Evolutionary conservation across 2,113 vertebrate species (phyloP), one percentile per base, ranked within the genome.

Genomic region (Neolamprologus variostigma): DNA sequence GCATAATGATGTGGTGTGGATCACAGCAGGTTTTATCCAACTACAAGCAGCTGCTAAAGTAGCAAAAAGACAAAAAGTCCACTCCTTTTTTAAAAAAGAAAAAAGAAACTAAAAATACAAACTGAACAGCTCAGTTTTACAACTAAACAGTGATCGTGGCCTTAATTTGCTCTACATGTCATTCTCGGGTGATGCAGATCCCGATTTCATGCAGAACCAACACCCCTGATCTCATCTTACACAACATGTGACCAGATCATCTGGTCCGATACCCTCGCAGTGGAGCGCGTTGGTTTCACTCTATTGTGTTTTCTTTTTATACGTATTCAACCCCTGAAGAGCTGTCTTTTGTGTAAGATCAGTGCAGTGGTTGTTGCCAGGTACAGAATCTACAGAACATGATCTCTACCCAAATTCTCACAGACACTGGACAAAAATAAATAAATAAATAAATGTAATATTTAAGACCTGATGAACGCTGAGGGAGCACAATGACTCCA

Each of bases 191-290:
- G 84, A 88, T 35, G 23, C 47, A 26, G 51, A 68, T 63, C 14
- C 23, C 42, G 6, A 76, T 19, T 28, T 26, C 33, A 26, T 12
- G 19, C 40, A 66, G 53, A 78, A 40, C 42, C 59, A 37, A 45
- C 19, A 23, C 42, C 71, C 84, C 76, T 53, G 80, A 87, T 92
- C 89, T 93, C 87, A 71, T 76, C 51, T 87, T 68, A 53, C 81
- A 35, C 33, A 83, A 83, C 33, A 54, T 35, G 81, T 28, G 63
- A 82, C 66, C 40, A 42, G 79, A 80, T 82, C 53, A 80, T 33
- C 7, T 23, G 66, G 42, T 63, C 66, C 57, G 55, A 87, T 79
- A 83, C 40, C 5, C 54, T 35, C 45, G 19, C 23, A 9, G 12
- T 9, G 17, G 55, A 55, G 57, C 9, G 9, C 14, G 13, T 42